Evolutionary conservation across 2,888 invertebrate species (phyloP).

Genomic region (Gryllus longicercus): DNA sequence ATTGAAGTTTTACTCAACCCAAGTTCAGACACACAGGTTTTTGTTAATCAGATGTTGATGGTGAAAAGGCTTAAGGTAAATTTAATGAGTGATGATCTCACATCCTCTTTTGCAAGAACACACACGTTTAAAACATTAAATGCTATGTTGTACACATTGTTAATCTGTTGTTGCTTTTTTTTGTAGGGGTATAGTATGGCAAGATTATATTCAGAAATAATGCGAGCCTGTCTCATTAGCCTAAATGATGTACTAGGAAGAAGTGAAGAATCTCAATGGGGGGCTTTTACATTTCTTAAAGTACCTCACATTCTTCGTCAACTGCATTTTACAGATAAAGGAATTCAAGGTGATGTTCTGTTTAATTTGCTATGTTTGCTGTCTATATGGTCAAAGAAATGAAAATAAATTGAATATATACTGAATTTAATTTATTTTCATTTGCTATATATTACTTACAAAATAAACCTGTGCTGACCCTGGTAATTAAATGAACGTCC

Average conservation of each 20-base stretch:
- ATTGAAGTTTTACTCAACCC: slow-evolving; percentile 83
- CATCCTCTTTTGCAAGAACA: too few relatives aligned
- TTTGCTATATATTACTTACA: too few relatives aligned
- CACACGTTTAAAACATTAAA: background rate
- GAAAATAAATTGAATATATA: too few relatives aligned
- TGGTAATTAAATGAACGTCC: too few relatives aligned
- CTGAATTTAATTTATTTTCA: too few relatives aligned
- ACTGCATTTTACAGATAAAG: slow-evolving; percentile 58
- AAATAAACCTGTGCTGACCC: too few relatives aligned
- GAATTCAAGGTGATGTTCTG: slow-evolving; percentile 37
- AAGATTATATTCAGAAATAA: slow-evolving; percentile 81
- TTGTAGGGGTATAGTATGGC: slow-evolving; percentile 65
- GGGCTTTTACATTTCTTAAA: slow-evolving; percentile 90
- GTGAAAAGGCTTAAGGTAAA: slow-evolving; percentile 74
- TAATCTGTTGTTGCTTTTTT: slow-evolving; percentile 11
- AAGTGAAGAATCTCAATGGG: slow-evolving; percentile 86
- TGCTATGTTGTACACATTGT: background rate
- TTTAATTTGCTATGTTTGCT: too few relatives aligned
- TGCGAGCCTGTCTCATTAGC: slow-evolving; percentile 85
- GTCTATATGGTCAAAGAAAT: too few relatives aligned
- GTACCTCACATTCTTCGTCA: slow-evolving; percentile 76
- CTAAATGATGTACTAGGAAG: slow-evolving; percentile 81
- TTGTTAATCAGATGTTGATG: slow-evolving; percentile 79
- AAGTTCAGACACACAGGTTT: slow-evolving; percentile 73
- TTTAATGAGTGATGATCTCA: background rate